phyloP scores from a whole-genome alignment of 2,113 vertebrate species.

The Anser cygnoides region DNA sequence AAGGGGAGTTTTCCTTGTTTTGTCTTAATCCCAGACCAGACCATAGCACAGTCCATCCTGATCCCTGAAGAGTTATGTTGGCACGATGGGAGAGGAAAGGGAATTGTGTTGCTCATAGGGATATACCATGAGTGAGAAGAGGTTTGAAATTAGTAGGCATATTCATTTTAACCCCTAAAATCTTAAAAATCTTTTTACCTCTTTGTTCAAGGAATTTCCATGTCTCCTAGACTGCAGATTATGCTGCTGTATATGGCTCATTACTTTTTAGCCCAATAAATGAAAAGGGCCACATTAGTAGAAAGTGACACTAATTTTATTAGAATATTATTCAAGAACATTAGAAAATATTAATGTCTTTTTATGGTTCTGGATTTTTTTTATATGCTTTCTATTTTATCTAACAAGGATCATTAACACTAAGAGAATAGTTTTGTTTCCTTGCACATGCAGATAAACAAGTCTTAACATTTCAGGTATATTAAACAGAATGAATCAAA shows the following conservation, averaged over 20 bases:
- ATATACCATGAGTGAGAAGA: background rate
- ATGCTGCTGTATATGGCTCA: background rate
- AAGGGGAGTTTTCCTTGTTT: background rate
- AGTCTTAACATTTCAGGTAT: background rate
- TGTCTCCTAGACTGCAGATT: background rate
- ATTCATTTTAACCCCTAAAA: background rate
- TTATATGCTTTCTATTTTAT: conserved; percentile 13
- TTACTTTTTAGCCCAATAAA: conserved; percentile 15
- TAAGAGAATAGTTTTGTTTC: background rate
- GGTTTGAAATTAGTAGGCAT: background rate
- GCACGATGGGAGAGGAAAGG: background rate
- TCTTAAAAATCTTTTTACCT: background rate
- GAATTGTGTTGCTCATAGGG: background rate
- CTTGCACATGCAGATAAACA: background rate
- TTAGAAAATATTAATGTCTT: conserved; percentile 11
- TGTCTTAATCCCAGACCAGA: background rate
- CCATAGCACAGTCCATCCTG: background rate
- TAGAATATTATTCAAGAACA: conserved; percentile 29
- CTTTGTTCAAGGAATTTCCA: background rate
- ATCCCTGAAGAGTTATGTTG: background rate
- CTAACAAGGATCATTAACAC: conserved; percentile 22
- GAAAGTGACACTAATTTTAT: conserved; percentile 39
- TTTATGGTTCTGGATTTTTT: background rate
- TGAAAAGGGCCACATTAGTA: background rate
- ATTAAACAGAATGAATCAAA: background rate